Conservation (phyloP, 37 sponge, comb jelly and placozoan genomes). For the Spongia lamella region DNA sequence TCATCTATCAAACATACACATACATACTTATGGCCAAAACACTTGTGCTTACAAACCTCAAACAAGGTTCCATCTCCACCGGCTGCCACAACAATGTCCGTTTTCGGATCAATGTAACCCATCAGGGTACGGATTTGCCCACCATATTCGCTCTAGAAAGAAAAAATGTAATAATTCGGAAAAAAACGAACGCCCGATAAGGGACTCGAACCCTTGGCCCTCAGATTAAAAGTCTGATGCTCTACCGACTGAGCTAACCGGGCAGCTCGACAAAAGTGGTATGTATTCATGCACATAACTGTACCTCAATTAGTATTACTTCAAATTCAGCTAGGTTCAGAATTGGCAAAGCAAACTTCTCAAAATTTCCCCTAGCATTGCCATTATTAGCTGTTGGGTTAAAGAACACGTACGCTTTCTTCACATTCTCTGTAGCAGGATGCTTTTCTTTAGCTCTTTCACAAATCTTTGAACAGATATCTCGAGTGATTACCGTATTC, state of each 20-base stretch:
- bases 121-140: slow-evolving; percentile 69
- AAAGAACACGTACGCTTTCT: slow-evolving; percentile 62
- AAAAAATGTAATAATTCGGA: background rate
- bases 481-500: slow-evolving; percentile 42
- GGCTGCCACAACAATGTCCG: slow-evolving; percentile 67
- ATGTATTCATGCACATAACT: background rate
- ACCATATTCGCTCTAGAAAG: slow-evolving; percentile 59
- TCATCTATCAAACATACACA: slow-evolving; percentile 20
- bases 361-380: slow-evolving; percentile 56
- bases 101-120: slow-evolving; percentile 61
- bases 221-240: too few species aligned
- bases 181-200: background rate
- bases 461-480: slow-evolving; percentile 14
- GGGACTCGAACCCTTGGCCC: too few species aligned
- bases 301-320: slow-evolving; percentile 74
- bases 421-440: slow-evolving; percentile 7
- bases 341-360: slow-evolving; percentile 73
- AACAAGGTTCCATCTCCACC: slow-evolving; percentile 82
- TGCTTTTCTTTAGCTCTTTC: too few species aligned
- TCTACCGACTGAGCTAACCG: too few species aligned
- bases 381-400: slow-evolving; percentile 74
- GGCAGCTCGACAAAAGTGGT: too few species aligned
- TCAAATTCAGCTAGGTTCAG: slow-evolving; percentile 65
- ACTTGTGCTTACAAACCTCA: slow-evolving; percentile 35
- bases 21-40: background rate